A percentile compares a stretch with the other conserved stretches of the same genome.
phyloP scores from a whole-genome alignment of 2,113 vertebrate genomes.

The Colaptes auratus region DNA sequence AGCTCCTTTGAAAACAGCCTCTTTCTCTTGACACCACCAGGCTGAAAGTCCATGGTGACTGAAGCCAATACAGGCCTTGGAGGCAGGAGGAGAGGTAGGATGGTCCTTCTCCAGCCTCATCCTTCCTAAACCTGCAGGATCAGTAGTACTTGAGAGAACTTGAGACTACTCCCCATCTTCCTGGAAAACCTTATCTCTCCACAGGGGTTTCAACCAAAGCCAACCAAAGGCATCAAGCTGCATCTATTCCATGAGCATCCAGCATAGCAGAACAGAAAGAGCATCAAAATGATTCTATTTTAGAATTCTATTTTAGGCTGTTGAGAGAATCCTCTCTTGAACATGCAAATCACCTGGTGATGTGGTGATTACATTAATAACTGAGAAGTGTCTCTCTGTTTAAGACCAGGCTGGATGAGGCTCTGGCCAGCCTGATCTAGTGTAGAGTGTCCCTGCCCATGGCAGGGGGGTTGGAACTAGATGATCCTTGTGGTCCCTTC shows the following conservation, averaged over 20 bases:
- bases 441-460: too few species aligned
- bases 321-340: too few species aligned
- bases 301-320: too few species aligned
- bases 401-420: too few species aligned
- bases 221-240: not conserved
- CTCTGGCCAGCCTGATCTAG: too few species aligned
- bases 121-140: not conserved
- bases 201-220: not conserved
- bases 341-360: too few species aligned
- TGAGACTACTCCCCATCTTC: not conserved
- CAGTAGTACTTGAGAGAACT: not conserved
- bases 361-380: too few species aligned
- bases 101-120: not conserved
- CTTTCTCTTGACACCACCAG: not conserved
- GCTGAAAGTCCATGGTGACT: not conserved
- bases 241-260: not conserved
- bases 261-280: too few species aligned
- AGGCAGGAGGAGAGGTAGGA: not conserved
- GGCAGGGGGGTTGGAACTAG: too few species aligned
- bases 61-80: not conserved
- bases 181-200: not conserved
- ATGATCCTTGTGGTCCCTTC: too few species aligned
- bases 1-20: not conserved
- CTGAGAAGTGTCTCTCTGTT: too few species aligned
- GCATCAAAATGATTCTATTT: too few species aligned